Conservation (phyloP, 2,797 vertebrate genomes). For the Sebastes cheni region DNA sequence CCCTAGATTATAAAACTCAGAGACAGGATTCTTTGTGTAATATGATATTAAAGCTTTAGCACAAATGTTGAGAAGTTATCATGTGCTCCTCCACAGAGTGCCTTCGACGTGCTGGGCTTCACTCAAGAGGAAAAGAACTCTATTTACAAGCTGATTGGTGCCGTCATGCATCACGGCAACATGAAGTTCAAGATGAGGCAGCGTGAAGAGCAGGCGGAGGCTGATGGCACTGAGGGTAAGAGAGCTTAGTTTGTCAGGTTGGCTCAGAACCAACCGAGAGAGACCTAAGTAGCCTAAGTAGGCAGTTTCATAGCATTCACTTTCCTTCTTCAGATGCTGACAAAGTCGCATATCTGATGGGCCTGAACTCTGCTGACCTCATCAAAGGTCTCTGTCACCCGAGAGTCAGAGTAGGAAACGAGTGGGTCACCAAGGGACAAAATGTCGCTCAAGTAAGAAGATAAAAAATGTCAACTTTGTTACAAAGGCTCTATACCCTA, state of each 20-base stretch:
- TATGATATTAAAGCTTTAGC: not conserved
- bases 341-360: constrained; percentile 91
- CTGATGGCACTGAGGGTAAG: constrained; percentile 89
- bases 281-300: not conserved
- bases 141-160: constrained; percentile 91
- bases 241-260: not conserved
- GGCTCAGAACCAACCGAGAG: not conserved
- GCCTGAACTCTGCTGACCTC: constrained; percentile 91
- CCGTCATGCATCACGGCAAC: constrained; percentile 94
- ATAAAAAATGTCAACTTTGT: not conserved
- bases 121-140: constrained; percentile 90
- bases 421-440: constrained; percentile 93
- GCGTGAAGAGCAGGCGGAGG: constrained; percentile 92
- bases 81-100: constrained; percentile 72
- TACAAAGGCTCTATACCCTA: not conserved
- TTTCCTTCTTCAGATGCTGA: constrained; percentile 84
- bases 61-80: not conserved
- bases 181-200: constrained; percentile 94
- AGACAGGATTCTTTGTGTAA: not conserved
- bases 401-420: constrained; percentile 92
- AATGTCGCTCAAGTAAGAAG: constrained; percentile 87
- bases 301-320: not conserved
- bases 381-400: constrained; percentile 92
- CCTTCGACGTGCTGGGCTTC: constrained; percentile 93
- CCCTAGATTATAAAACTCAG: not conserved